Conservation (phyloP, 2,113 vertebrate genomes). For the Eonycteris spelaea region DNA sequence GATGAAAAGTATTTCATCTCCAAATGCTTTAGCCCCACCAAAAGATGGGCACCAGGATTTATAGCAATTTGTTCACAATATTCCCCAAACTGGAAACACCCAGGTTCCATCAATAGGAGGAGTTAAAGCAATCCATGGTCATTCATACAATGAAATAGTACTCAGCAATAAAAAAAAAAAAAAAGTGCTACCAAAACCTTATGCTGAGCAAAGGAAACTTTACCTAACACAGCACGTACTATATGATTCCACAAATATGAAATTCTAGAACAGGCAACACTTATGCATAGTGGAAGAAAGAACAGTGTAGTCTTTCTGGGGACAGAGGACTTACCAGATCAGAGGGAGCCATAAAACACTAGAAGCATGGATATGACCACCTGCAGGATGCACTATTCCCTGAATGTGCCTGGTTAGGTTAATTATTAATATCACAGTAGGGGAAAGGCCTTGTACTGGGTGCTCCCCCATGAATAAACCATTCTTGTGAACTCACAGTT, state of each 20-base stretch:
- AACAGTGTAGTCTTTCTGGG: background rate
- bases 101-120: background rate
- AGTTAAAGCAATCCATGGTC: background rate
- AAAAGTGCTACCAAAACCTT: background rate
- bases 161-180: background rate
- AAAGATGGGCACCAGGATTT: background rate
- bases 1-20: background rate
- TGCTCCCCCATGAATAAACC: background rate
- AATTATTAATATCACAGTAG: background rate
- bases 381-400: fast-evolving
- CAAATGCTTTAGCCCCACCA: background rate
- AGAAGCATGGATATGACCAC: background rate
- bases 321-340: background rate
- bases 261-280: background rate
- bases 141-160: background rate
- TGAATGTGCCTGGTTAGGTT: no score
- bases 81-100: no score
- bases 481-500: background rate
- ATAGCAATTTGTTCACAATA: background rate
- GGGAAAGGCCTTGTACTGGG: background rate
- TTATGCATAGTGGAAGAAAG: background rate
- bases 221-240: background rate
- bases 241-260: no score
- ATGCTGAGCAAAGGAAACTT: background rate
- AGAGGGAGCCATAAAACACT: background rate